A percentile compares a stretch with the other conserved stretches of the same genome.
phyloP scores from a whole-genome alignment of 2,113 vertebrate species.

The Hepsetus odoe region DNA sequence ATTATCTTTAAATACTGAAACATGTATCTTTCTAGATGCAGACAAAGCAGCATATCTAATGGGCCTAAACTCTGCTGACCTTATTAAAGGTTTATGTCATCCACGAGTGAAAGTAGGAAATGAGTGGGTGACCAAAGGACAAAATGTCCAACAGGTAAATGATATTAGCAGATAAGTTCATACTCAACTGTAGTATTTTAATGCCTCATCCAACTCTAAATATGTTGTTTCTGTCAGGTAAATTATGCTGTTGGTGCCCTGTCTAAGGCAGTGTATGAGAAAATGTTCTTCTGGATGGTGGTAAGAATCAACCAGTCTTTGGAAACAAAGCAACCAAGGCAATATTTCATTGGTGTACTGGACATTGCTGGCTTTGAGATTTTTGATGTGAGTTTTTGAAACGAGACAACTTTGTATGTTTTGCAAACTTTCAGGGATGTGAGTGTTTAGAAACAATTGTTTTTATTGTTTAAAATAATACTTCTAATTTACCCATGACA shows the following conservation, averaged over 20 bases:
- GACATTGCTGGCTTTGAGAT: constrained; percentile 70
- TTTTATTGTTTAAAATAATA: too few relatives aligned
- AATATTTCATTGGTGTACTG: constrained; percentile 67
- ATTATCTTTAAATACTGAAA: not conserved
- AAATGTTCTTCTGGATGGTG: constrained; percentile 71
- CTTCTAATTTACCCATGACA: too few relatives aligned
- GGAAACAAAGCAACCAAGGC: constrained; percentile 64
- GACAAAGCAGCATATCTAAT: constrained; percentile 82
- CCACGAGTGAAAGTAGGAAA: constrained; percentile 85
- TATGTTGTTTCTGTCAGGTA: constrained; percentile 37
- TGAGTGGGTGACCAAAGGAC: constrained; percentile 84
- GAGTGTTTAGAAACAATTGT: too few relatives aligned
- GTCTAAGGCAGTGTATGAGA: constrained; percentile 67
- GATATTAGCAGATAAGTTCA: too few relatives aligned
- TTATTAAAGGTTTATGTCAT: constrained; percentile 81
- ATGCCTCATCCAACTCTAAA: not conserved
- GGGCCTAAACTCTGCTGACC: constrained; percentile 83
- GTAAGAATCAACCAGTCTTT: constrained; percentile 65
- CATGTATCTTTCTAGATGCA: constrained; percentile 70
- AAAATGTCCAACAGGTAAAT: constrained; percentile 83
- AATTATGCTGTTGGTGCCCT: constrained; percentile 59
- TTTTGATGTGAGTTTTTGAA: constrained; percentile 58
- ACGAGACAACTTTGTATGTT: not conserved
- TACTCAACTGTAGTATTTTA: not conserved
- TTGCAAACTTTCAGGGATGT: too few relatives aligned